A percentile compares a stretch with the other conserved stretches of the same genome.
Evolutionary conservation across 2,888 invertebrate species (phyloP).

Genomic region (Molorchus minor): DNA sequence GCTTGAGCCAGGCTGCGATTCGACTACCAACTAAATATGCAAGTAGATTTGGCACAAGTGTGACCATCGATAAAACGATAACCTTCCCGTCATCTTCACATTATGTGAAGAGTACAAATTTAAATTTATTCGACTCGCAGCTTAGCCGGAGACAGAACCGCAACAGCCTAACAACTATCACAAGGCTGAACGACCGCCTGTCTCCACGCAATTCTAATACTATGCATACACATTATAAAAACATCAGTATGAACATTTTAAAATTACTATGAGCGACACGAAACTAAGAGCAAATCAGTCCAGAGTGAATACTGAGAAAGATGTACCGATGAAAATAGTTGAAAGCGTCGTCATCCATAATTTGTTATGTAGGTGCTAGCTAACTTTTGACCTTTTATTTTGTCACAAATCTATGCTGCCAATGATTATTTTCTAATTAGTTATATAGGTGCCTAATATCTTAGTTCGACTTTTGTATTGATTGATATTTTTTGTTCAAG

Average conservation of each 20-base stretch:
- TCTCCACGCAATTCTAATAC: slow-evolving; percentile 49
- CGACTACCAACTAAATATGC: slow-evolving; percentile 5
- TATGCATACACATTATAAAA: slow-evolving; percentile 55
- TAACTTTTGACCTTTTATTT: too few relatives aligned
- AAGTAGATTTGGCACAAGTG: slow-evolving; percentile 40
- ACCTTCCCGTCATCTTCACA: background rate
- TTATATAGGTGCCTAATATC: too few relatives aligned
- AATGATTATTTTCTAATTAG: too few relatives aligned
- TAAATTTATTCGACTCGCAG: slow-evolving; percentile 30
- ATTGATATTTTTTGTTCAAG: too few relatives aligned
- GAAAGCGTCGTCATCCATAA: too few relatives aligned
- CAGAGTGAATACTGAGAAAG: slow-evolving; percentile 31
- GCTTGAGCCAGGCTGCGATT: slow-evolving; percentile 28
- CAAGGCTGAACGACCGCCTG: slow-evolving; percentile 53
- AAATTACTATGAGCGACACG: slow-evolving; percentile 56
- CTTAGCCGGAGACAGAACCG: slow-evolving; percentile 43
- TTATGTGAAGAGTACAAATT: too few relatives aligned
- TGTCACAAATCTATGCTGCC: too few relatives aligned
- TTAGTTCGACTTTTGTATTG: too few relatives aligned
- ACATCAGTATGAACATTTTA: slow-evolving; percentile 57
- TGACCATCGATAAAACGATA: slow-evolving; percentile 25
- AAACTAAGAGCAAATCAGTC: slow-evolving; percentile 57
- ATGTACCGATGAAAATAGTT: too few relatives aligned
- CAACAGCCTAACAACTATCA: slow-evolving; percentile 59
- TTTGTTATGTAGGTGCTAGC: too few relatives aligned